Percentiles rank a stretch among this genome's conserved stretches.
Evolutionary conservation across 2,113 vertebrate species (phyloP).

Genomic region (Aviceda subcristata): DNA sequence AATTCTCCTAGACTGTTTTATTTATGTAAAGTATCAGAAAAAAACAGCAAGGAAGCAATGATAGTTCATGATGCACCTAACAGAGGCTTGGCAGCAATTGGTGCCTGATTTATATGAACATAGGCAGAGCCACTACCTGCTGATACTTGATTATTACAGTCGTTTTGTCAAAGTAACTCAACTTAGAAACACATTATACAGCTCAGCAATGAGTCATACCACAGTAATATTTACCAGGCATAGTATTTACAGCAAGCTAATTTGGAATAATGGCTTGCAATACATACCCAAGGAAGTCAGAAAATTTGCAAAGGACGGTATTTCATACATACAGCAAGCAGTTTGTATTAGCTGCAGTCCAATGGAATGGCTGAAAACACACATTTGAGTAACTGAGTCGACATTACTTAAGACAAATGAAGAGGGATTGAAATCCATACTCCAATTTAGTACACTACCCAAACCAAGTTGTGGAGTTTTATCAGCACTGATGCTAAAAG

Average conservation of each 20-base stretch:
- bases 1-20: not conserved
- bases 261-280: not conserved
- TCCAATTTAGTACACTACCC: not conserved
- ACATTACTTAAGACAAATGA: not conserved
- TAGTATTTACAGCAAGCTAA: not conserved
- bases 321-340: not conserved
- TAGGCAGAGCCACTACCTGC: constrained; percentile 33
- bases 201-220: not conserved
- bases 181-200: constrained; percentile 1
- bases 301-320: not conserved
- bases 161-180: constrained; percentile 20
- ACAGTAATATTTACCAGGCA: not conserved
- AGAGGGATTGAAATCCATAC: not conserved
- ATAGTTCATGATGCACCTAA: not conserved
- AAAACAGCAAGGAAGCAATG: not conserved
- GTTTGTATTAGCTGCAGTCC: not conserved
- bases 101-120: constrained; percentile 45
- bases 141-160: constrained; percentile 49
- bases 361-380: not conserved
- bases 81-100: constrained; percentile 32
- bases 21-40: not conserved
- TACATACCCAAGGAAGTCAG: not conserved
- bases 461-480: not conserved
- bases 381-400: not conserved
- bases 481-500: not conserved